These are phyloP conservation scores for Terebella lapidaria DNA, from an alignment of 2,888 invertebrate genomes.

Conservation along the genomic window DNA sequence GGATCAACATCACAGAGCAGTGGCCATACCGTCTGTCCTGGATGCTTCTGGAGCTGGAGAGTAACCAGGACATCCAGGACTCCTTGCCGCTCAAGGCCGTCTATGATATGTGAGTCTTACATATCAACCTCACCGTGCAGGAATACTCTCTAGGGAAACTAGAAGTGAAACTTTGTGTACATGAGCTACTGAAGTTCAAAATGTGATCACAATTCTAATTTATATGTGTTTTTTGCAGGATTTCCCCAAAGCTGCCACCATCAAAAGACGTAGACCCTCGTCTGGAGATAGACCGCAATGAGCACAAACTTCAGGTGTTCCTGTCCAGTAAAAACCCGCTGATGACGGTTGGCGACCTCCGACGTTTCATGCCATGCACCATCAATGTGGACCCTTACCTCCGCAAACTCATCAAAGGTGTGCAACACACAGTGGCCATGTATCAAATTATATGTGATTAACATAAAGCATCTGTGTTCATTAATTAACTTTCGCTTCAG, in stretches of 20 bases:
- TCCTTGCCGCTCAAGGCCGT: conserved; percentile 78
- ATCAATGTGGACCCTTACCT: conserved; percentile 97
- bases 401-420: conserved; percentile 92
- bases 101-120: conserved; percentile 77
- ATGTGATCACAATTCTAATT: no score
- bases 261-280: conserved; percentile 83
- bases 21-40: conserved; percentile 98
- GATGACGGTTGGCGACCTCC: conserved; percentile 61
- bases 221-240: conserved; percentile 30
- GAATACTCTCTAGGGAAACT: no score
- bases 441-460: no score
- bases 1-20: conserved; percentile 98
- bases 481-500: no score
- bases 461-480: no score
- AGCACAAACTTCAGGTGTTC: conserved; percentile 89
- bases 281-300: conserved; percentile 88
- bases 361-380: conserved; percentile 94
- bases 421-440: no score
- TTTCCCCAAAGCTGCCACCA: conserved; percentile 70
- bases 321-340: conserved; percentile 68
- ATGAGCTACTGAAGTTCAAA: no score
- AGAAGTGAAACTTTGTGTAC: no score
- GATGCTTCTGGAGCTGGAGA: conserved; percentile 91
- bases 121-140: no score
- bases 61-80: conserved; percentile 76